Base-by-base conservation (phyloP, 2,797 vertebrate genomes). In the Lithobates sylvaticus region DNA sequence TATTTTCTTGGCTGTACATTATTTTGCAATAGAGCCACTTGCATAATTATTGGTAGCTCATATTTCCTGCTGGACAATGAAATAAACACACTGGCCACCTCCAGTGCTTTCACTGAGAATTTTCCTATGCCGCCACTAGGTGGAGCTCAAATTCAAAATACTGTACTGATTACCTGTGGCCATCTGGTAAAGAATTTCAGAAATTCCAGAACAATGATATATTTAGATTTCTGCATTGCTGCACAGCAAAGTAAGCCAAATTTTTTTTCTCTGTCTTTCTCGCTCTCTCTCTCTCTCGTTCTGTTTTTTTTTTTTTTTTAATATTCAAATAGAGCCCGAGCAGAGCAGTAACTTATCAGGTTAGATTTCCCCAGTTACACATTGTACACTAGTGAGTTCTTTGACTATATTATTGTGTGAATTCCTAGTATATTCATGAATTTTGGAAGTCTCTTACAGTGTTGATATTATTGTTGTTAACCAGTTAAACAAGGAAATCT, bases 141-240 rank as follows among this genome's bases (percentile, higher is more conserved):
- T 75, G 86, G 81, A 10, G 81, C 81, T 76, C 81, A 79, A 32
- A 44, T 68, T 61, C 84, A 75, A 67, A 85, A 32, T 71, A 84
- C 83, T 39, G 32, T 71, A 84, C 83, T 39, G 32, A 81, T 32
- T 73, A 78, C 75, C 58, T 84, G 76, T 36, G 23, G 76, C 76
- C 69, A 78, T 75, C 81, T 87, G 76, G 75, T 84, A 87, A 83
- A 78, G 76, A 84, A 84, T 84, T 79, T 87, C 61, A 84, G 58
- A 87, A 78, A 87, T 87, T 84, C 86, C 81, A 58, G 81, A 87
- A 79, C 61, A 79, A 79, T 80, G 70, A 80, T 79, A 84, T 84
- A 87, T 75, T 87, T 87, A 87, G 80, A 87, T 72, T 73, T 80
- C 61, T 75, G 69, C 61, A 81, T 80, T 75, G 76, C 76, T 73